Evolutionary conservation across 2,113 vertebrate species (phyloP).

Genomic region (Microcebus griseorufus): DNA sequence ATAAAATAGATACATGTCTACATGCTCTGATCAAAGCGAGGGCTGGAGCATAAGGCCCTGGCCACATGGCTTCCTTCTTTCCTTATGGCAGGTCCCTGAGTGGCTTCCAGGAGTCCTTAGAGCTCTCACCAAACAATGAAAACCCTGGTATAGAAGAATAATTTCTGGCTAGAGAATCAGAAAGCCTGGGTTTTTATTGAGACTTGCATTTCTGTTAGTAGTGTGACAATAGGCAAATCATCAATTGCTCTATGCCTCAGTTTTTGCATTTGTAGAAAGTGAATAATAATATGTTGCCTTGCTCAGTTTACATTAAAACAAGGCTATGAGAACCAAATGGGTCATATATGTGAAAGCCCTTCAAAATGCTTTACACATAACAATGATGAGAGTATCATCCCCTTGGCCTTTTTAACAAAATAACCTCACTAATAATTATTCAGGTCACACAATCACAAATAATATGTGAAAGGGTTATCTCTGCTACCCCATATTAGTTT

Average conservation of each 20-base stretch:
- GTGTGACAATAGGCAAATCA: neutral
- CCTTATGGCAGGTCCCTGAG: neutral
- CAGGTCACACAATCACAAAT: neutral
- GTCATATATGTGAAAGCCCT: neutral
- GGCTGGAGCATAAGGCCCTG: neutral
- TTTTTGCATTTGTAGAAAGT: conserved; percentile 34
- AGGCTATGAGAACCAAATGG: neutral
- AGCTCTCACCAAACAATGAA: neutral
- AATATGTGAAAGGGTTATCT: neutral
- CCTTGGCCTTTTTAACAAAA: conserved; percentile 5
- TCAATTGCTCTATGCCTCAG: neutral
- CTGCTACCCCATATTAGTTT: too few relatives aligned
- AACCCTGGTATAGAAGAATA: neutral
- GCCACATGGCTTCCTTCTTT: neutral
- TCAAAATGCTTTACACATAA: neutral
- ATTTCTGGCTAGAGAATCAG: neutral
- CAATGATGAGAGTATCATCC: neutral
- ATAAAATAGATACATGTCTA: neutral
- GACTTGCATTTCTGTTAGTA: neutral
- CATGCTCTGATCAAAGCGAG: neutral
- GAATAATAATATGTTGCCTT: neutral
- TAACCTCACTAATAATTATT: neutral
- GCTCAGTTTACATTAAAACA: neutral
- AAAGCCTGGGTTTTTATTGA: conserved; percentile 12
- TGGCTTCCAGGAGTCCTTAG: neutral